These are phyloP conservation scores for Phenganax subtilis DNA, from an alignment of 92 coral and sea anemone species.

Conservation along the genomic window DNA sequence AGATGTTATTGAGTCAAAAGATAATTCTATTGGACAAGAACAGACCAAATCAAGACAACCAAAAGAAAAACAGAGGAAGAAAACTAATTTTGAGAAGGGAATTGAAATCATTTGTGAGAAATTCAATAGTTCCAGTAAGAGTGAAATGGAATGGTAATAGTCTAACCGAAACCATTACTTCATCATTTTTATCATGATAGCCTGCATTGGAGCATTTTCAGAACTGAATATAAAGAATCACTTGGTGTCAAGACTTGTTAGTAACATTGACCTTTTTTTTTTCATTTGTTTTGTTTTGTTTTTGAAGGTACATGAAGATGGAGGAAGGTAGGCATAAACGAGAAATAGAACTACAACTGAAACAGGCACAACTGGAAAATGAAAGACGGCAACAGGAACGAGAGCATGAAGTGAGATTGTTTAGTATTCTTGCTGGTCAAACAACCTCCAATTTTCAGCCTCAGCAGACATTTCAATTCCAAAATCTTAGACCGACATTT, in stretches of 20 bases:
- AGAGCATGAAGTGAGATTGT: constrained; percentile 41
- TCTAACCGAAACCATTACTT: no score
- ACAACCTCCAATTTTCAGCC: neutral
- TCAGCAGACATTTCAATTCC: neutral
- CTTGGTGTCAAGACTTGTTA: no score
- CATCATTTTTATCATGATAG: no score
- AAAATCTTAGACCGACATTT: no score
- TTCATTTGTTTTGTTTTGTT: neutral
- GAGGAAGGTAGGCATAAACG: constrained; percentile 25
- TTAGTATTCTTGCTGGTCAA: constrained; percentile 29
- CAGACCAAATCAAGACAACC: no score
- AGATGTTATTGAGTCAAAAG: no score
- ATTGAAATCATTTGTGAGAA: constrained; percentile 29
- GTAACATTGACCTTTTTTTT: neutral
- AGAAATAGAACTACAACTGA: constrained; percentile 32
- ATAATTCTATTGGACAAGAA: no score
- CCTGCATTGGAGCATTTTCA: no score
- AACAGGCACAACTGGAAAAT: constrained; percentile 35
- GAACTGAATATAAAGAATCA: no score
- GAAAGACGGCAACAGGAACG: constrained; percentile 38
- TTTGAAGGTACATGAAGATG: constrained; percentile 33
- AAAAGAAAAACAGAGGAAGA: no score
- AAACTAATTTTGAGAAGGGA: no score
- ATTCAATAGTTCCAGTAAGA: constrained; percentile 8
- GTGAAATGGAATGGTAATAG: constrained; percentile 24